phyloP scores from a whole-genome alignment of 2,113 vertebrate species.

The Clarias gariepinus region DNA sequence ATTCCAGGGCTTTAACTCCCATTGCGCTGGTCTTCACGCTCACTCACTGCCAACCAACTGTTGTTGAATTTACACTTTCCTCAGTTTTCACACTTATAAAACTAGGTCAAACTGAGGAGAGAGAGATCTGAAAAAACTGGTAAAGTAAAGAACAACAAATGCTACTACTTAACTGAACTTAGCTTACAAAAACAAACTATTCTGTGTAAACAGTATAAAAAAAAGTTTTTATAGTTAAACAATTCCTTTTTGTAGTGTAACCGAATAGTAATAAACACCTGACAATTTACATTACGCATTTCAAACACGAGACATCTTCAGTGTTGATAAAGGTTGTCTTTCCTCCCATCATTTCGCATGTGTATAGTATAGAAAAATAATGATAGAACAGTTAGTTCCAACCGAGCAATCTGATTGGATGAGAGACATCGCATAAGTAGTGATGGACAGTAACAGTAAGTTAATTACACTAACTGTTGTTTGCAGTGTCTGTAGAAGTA shows the following conservation, averaged over 20 bases:
- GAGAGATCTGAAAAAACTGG: background rate
- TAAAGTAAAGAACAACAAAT: background rate
- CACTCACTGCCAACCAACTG: background rate
- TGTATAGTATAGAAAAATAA: background rate
- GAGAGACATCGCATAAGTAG: no score
- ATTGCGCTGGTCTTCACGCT: background rate
- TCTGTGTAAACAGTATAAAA: no score
- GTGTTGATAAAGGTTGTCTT: background rate
- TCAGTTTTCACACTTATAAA: background rate
- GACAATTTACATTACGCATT: no score
- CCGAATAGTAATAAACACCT: background rate
- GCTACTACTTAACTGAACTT: background rate
- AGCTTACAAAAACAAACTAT: background rate
- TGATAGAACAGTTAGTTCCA: no score
- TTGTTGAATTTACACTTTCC: constrained; percentile 1
- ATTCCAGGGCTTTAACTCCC: background rate
- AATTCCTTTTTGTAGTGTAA: background rate
- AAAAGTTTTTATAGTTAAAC: background rate
- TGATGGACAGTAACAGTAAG: no score
- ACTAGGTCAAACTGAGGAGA: background rate
- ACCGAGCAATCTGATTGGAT: no score
- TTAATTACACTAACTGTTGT: no score
- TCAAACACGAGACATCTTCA: background rate
- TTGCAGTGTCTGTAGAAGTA: no score
- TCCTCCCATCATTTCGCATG: no score